Evolutionary conservation across 2,797 vertebrate species (phyloP), one percentile per base, ranked within the genome.

Genomic region (Jordanella pulchra): DNA sequence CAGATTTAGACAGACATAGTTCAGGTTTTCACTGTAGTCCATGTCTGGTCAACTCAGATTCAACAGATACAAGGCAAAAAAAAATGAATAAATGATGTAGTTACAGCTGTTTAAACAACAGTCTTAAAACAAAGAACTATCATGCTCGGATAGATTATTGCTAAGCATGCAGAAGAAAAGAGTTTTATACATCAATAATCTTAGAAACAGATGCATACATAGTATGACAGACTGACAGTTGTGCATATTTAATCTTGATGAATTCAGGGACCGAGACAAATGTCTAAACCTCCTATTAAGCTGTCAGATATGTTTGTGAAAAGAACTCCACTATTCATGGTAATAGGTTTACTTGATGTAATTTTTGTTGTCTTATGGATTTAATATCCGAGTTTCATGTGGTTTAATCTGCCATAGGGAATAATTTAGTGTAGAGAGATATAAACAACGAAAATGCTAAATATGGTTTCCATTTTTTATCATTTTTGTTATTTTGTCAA

Each of bases 211-310:
- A 42, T 63, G 35, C n/a, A 0, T 42, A 63, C 12, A 42, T 23
- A 42, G 60, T 42, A 39, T 15, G 60, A 63, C 35, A 63, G 35
- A 61, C 30, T 35, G 56, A 61, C 58, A 39, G 32, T 42, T 61
- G 39, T 32, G n/a, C 35, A 63, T 23, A 63, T 63, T 63, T 63
- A 42, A 63, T 63, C 60, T 42, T 63, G 35, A 63, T 7, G 5
- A 63, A 63, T 25, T 42, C 35, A 63, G 4, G 21, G 11, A 63
- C 58, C 1, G 32, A 63, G 60, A 42, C 14, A 63, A n/a, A 25
- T 63, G 58, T 63, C 21, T 63, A 25, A 63, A 42, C 60, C n/a
- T 42, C 60, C 5, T 63, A n/a, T 63, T 7, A 60, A 63, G 32
- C 35, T 63, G 23, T 42, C 60, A 42, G 60, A 42, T 12, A n/a